These are phyloP conservation scores for Rhabdomys pumilio DNA, from an alignment of 2,797 vertebrate species.

Conservation along the genomic window DNA sequence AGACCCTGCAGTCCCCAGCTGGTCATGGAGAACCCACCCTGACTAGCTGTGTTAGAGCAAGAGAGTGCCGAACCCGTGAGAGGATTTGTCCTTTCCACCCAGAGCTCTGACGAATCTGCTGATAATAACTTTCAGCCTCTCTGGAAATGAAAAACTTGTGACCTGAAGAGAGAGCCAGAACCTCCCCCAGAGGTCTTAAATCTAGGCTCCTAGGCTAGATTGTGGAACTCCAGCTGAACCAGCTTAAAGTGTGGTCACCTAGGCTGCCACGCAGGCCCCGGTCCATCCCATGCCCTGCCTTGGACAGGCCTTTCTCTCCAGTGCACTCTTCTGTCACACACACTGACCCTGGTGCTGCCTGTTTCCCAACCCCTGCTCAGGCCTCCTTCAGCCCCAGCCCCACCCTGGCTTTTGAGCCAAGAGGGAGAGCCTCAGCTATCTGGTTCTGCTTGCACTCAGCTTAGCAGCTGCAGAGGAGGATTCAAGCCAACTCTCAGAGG, in stretches of 20 bases:
- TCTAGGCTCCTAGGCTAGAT: background rate
- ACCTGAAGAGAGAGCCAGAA: conserved; percentile 44
- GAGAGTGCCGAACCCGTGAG: background rate
- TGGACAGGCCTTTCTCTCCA: background rate
- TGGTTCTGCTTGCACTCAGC: conserved; percentile 34
- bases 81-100: conserved; percentile 23
- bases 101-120: conserved; percentile 64
- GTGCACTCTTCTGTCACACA: background rate
- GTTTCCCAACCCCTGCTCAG: background rate
- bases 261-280: background rate
- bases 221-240: background rate
- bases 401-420: conserved; percentile 21
- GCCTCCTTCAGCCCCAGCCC: background rate
- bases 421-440: background rate
- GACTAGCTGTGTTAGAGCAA: background rate
- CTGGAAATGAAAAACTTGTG: conserved; percentile 65
- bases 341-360: background rate
- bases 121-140: conserved; percentile 72
- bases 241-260: background rate
- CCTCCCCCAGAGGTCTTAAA: background rate
- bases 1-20: background rate
- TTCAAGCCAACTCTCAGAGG: conserved; percentile 9
- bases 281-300: background rate
- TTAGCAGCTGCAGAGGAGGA: conserved; percentile 10
- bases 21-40: background rate